Base-by-base conservation (phyloP, 2,888 invertebrate genomes). In the Drosophila putrida region DNA sequence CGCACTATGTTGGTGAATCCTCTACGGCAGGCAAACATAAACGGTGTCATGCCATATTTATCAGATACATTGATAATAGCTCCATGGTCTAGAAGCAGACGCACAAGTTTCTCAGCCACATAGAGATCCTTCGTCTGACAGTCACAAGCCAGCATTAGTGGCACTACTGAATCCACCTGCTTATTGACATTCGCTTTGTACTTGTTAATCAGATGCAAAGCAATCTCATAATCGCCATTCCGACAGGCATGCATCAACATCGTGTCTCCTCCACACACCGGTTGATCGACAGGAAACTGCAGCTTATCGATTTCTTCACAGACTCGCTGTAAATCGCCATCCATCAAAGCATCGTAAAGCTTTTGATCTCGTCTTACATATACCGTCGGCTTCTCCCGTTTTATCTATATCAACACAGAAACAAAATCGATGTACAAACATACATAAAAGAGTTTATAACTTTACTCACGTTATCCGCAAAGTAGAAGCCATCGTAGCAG, bases 11-110 rank as follows among this genome's bases (percentile, higher is more conserved):
- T 79, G 1, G 75, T 66, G 38, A 86, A 85, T 0, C 92, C 92
- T 20, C 84, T 86, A 53, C 88, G 83, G 31, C 92, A 91, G 15
- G 92, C 92, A 6, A 88, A 67, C 91, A 93, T 92, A 55, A 93
- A 89, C 0, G 93, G 90, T 2, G 92, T 93, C 13, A 83, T 84
- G 2, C 93, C 93, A 46, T 79, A 91, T 55, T 90, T 91, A 58
- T 92, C 90, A 0, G 92, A 87, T 0, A 90, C 80, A 71, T 92
- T 92, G 6, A 92, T 73, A 0, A 89, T 80, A 4, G 91, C 91
- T 1, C 85, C 91, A 28, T 90, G 68, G 0, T 68, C 55, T 0
- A 91, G 46, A n/a, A 92, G 62, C 1, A 92, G 41, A 9, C 83
- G 64, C 0, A 90, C 90, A 28, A 92, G 73, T 47, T 80, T 75